Base-by-base conservation (phyloP, 2,113 vertebrate genomes). In the Silurus glanis region DNA sequence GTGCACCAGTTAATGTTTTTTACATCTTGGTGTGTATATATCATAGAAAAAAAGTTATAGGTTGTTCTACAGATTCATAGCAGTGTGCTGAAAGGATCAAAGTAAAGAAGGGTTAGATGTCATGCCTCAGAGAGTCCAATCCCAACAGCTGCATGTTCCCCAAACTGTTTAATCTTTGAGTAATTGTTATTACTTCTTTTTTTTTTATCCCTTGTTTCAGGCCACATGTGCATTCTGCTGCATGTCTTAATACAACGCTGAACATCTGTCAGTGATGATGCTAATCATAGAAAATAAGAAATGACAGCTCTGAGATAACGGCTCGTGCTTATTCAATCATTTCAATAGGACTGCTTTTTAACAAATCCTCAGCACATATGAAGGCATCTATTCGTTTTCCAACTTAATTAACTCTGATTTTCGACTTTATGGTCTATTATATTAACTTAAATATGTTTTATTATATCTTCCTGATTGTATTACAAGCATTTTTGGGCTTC, bases 51-150 rank as follows among this genome's bases (percentile, higher is more conserved):
- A 19, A 87, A 86, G 89, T 10, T 80, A 82, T 74, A 78, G 66
- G 85, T 56, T 81, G 58, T 37, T 8, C 25, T 66, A 78, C 58
- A 92, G 89, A 91, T 90, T 93, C 59, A 88, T 89, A 85, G 80
- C 4, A 37, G 6, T 25, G 61, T 85, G 86, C 88, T 89, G 90
- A 90, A 66, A 89, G 4, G 89, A 89, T 91, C 76, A 89, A 74
- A 89, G 90, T 67, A 87, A 61, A 80, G 37, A 37, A 80, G 82
- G 88, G 66, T 88, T 49, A 79, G 79, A 87, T 78, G 85, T 88
- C 67, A 82, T 47, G 17, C 17, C 37, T 25, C 62, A 74, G 86
- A 88, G 59, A 78, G 37, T 75, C 61, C 59, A 87, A 84, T 56
- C 80, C 51, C 51, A 82, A 88, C 87, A 85, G 83, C 89, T 90